These are phyloP conservation scores for Chrysolina haemoptera DNA, from an alignment of 2,888 invertebrate genomes.

Conservation along the genomic window DNA sequence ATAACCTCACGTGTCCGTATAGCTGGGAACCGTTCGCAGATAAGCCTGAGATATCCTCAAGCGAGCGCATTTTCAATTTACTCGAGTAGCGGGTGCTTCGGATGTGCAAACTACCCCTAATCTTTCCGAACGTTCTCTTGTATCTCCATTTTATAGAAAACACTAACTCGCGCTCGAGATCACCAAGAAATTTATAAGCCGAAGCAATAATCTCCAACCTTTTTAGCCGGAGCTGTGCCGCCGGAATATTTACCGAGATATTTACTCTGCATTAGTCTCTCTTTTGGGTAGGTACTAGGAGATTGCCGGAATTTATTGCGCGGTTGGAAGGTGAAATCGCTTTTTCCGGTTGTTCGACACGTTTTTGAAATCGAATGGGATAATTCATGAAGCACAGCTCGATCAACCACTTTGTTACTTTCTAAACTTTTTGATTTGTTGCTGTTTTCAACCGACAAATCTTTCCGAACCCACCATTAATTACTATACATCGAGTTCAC, in stretches of 20 bases:
- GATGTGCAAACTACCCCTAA: slow-evolving; percentile 17
- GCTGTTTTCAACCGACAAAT: neutral
- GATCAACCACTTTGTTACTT: neutral
- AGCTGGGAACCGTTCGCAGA: slow-evolving; percentile 4
- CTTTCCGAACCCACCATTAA: too few species aligned
- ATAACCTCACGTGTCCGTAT: slow-evolving; percentile 5
- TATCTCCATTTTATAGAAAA: slow-evolving; percentile 24
- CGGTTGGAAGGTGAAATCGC: slow-evolving; percentile 10
- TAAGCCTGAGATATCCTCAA: neutral
- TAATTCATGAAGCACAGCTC: neutral
- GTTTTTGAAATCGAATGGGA: neutral
- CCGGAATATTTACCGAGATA: slow-evolving; percentile 16
- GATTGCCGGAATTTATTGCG: slow-evolving; percentile 9
- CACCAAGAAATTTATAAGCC: slow-evolving; percentile 10
- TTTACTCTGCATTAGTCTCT: slow-evolving; percentile 10
- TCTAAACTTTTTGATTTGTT: neutral
- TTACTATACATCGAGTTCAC: too few species aligned
- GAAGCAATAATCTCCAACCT: slow-evolving; percentile 9
- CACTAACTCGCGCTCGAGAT: slow-evolving; percentile 9
- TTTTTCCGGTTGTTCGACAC: slow-evolving; percentile 4
- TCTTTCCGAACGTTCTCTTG: slow-evolving; percentile 16
- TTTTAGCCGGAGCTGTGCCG: neutral
- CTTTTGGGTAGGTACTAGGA: neutral
- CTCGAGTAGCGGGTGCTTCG: slow-evolving; percentile 2
- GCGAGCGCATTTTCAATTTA: slow-evolving; percentile 19